A percentile compares a stretch with the other conserved stretches of the same genome.
Evolutionary conservation across 2,888 invertebrate species (phyloP).

Genomic region (Nephrotoma flavescens): DNA sequence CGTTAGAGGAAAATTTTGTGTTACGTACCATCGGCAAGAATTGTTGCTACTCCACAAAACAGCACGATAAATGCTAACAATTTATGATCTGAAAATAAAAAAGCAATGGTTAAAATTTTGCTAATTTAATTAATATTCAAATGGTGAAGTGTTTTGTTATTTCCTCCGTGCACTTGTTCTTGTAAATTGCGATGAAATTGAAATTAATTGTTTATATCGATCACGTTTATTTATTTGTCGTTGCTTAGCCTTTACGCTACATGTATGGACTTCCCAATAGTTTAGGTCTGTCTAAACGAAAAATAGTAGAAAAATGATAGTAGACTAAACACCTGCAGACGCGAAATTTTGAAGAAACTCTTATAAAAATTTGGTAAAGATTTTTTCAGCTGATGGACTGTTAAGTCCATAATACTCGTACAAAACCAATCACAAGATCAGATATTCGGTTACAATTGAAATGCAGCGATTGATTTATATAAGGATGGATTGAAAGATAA

Average conservation of each 20-base stretch:
- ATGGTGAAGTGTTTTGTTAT: background rate
- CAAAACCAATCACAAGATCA: too few species aligned
- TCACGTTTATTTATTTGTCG: background rate
- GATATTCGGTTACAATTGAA: too few species aligned
- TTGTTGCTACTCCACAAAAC: background rate
- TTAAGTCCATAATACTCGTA: too few species aligned
- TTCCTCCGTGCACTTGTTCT: background rate
- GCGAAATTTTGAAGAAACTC: too few species aligned
- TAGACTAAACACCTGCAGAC: too few species aligned
- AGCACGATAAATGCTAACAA: background rate
- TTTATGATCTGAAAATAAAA: background rate
- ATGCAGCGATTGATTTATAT: too few species aligned
- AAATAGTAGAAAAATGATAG: too few species aligned
- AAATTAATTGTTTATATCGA: background rate
- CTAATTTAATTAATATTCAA: background rate
- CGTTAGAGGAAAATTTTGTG: background rate
- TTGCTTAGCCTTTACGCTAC: background rate
- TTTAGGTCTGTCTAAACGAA: too few species aligned
- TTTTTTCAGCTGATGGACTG: too few species aligned
- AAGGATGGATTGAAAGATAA: too few species aligned
- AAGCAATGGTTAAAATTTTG: background rate
- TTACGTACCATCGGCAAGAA: background rate
- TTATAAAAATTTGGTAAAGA: too few species aligned
- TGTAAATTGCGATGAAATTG: background rate
- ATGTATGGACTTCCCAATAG: too few species aligned